Conservation (phyloP, 2,888 invertebrate species). For the Byasa hedistus region DNA sequence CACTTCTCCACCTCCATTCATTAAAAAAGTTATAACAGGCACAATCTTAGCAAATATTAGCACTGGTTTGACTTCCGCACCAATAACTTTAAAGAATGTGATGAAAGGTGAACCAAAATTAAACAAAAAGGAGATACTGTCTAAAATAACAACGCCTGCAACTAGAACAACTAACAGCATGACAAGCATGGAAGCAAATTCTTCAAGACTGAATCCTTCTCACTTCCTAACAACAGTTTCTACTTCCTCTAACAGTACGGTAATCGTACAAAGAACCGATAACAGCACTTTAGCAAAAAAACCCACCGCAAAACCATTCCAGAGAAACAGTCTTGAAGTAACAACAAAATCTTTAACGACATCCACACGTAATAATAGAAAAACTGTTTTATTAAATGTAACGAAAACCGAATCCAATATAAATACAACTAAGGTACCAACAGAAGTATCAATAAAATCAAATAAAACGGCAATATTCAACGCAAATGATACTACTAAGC, state of each 20-base stretch:
- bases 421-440: slow-evolving; percentile 33
- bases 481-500: slow-evolving; percentile 38
- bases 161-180: slow-evolving; percentile 72
- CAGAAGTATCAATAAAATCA: slow-evolving; percentile 31
- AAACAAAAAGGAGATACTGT: slow-evolving; percentile 5
- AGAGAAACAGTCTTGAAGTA: slow-evolving; percentile 5
- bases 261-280: slow-evolving; percentile 31
- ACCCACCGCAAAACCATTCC: slow-evolving; percentile 29
- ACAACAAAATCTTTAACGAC: slow-evolving; percentile 22
- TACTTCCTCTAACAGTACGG: slow-evolving; percentile 47
- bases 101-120: slow-evolving; percentile 33
- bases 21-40: slow-evolving; percentile 35
- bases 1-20: slow-evolving; percentile 46
- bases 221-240: slow-evolving; percentile 52
- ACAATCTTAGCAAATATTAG: slow-evolving; percentile 34
- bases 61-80: slow-evolving; percentile 23
- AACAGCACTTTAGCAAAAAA: slow-evolving; percentile 37
- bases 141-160: slow-evolving; percentile 34
- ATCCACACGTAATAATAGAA: slow-evolving; percentile 6
- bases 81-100: slow-evolving; percentile 34
- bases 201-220: slow-evolving; percentile 50
- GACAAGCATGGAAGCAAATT: slow-evolving; percentile 52
- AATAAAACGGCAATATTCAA: slow-evolving; percentile 24
- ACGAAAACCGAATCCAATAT: slow-evolving; percentile 31
- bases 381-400: slow-evolving; percentile 26